Evolutionary conservation across 2,888 invertebrate genomes (phyloP).

Genomic region (Dioctria rufipes): DNA sequence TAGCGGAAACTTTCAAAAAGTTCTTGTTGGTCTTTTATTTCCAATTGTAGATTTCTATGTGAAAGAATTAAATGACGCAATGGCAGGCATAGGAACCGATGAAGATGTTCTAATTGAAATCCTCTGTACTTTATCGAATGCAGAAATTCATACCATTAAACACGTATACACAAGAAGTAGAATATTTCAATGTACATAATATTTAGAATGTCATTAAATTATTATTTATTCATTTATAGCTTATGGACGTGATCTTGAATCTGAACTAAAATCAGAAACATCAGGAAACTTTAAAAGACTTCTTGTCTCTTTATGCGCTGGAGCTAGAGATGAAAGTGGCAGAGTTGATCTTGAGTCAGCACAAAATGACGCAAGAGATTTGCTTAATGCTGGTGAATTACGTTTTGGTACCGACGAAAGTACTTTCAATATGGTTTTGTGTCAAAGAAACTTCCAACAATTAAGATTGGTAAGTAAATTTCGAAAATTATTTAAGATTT

Average conservation of each 20-base stretch:
- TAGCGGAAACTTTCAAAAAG: slow-evolving; percentile 89
- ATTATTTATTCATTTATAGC: slow-evolving; percentile 73
- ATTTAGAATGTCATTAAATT: background rate
- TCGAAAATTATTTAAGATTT: background rate
- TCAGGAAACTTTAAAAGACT: slow-evolving; percentile 93
- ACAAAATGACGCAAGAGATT: slow-evolving; percentile 84
- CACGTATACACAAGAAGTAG: slow-evolving; percentile 84
- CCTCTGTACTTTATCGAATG: slow-evolving; percentile 88
- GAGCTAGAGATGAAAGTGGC: slow-evolving; percentile 81
- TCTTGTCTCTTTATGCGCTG: slow-evolving; percentile 87
- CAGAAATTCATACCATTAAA: slow-evolving; percentile 85
- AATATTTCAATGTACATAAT: slow-evolving; percentile 65
- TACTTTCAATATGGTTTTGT: slow-evolving; percentile 86
- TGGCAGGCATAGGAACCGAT: slow-evolving; percentile 87
- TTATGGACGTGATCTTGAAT: slow-evolving; percentile 84
- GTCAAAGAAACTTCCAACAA: slow-evolving; percentile 83
- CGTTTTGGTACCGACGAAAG: slow-evolving; percentile 88
- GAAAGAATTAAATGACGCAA: slow-evolving; percentile 87
- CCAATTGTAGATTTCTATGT: slow-evolving; percentile 86
- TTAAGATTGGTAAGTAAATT: slow-evolving; percentile 66
- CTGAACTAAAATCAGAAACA: slow-evolving; percentile 89
- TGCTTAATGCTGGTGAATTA: slow-evolving; percentile 82
- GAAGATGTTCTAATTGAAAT: slow-evolving; percentile 91
- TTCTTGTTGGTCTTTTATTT: slow-evolving; percentile 87
- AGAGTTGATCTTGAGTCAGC: slow-evolving; percentile 81